These are phyloP conservation scores for Pardosa pseudoannulata DNA, from an alignment of 2,888 invertebrate species.

Conservation along the genomic window DNA sequence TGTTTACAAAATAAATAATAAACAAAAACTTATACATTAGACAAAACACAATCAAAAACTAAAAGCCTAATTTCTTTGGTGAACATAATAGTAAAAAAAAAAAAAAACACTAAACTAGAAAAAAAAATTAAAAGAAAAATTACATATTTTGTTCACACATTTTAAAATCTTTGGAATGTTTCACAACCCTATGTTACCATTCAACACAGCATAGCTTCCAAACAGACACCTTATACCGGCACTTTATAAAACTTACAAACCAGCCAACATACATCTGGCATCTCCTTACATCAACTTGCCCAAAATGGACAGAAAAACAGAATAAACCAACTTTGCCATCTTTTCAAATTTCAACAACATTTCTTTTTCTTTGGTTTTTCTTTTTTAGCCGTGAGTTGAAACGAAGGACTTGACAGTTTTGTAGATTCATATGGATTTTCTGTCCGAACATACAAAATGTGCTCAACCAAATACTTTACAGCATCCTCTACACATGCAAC, in stretches of 20 bases:
- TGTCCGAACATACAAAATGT: conserved; percentile 30
- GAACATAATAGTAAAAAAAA: neutral
- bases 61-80: neutral
- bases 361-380: conserved; percentile 33
- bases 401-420: conserved; percentile 27
- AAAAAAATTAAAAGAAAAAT: neutral
- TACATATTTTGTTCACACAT: neutral
- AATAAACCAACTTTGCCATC: neutral
- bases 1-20: conserved; percentile 9
- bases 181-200: neutral
- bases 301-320: too few species aligned
- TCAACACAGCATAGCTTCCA: neutral
- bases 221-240: too few species aligned
- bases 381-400: conserved; percentile 30
- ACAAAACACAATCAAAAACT: neutral
- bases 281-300: too few species aligned
- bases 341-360: conserved; percentile 37
- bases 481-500: conserved; percentile 41
- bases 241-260: neutral
- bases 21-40: neutral
- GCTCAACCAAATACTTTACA: conserved; percentile 60
- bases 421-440: conserved; percentile 32
- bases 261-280: neutral
- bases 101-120: neutral
- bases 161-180: conserved; percentile 8